Conservation (phyloP, 1,140 invertebrate species). For the Helicoverpa armigera region DNA sequence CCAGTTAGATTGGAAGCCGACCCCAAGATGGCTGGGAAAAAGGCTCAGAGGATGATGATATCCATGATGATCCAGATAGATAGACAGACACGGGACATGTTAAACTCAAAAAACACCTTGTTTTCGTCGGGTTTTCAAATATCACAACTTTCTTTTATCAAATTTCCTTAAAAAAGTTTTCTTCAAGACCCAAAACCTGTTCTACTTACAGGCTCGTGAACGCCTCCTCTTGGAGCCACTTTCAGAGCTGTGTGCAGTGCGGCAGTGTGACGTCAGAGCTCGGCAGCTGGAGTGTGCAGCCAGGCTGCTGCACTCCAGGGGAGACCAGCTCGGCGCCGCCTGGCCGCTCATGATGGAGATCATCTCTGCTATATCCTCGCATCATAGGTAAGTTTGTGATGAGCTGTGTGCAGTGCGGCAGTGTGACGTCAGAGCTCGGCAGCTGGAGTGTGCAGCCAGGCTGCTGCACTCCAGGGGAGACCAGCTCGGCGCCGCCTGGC, state of each 20-base stretch:
- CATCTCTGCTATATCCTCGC: conserved; percentile 96
- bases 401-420: conserved; percentile 94
- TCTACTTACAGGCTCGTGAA: conserved; percentile 90
- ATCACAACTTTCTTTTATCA: no score
- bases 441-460: conserved; percentile 97
- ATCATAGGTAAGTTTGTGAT: conserved; percentile 95
- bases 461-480: conserved; percentile 97
- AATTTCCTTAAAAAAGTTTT: no score
- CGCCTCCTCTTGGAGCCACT: conserved; percentile 95
- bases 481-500: conserved; percentile 97
- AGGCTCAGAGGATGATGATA: no score
- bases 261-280: conserved; percentile 97
- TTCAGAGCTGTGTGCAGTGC: conserved; percentile 94
- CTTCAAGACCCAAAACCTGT: no score
- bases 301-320: conserved; percentile 96
- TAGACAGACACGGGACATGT: no score
- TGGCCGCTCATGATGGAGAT: conserved; percentile 98
- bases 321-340: conserved; percentile 96
- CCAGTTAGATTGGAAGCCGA: no score
- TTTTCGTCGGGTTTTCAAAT: no score
- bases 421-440: conserved; percentile 97
- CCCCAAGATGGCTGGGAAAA: no score
- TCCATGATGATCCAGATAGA: no score
- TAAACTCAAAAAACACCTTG: no score
- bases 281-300: conserved; percentile 98